A percentile compares a stretch with the other conserved stretches of the same genome.
Conservation (phyloP, 2,888 invertebrate genomes). For the Phyto melanocephala region DNA sequence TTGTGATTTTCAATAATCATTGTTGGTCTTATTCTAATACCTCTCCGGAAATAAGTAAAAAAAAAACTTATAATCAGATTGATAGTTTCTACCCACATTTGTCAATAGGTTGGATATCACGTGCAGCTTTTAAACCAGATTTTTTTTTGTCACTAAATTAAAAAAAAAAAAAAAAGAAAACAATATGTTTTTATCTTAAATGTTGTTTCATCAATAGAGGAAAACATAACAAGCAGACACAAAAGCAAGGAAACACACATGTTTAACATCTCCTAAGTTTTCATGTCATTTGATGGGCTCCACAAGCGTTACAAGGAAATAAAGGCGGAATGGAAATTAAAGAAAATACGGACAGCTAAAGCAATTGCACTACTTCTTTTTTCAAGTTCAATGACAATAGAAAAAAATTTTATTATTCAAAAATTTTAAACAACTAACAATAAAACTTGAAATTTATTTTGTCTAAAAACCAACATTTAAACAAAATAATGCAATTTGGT, state of each 20-base stretch:
- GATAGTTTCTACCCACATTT: too few species aligned
- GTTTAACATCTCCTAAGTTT: not conserved
- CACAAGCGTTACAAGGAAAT: not conserved
- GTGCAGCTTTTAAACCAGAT: not conserved
- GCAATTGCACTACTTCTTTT: constrained; percentile 1
- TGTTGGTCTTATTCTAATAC: too few species aligned
- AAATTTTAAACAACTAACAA: not conserved
- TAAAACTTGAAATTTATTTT: not conserved
- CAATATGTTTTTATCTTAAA: not conserved
- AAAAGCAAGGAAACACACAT: not conserved
- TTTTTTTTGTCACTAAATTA: not conserved
- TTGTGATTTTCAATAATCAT: too few species aligned
- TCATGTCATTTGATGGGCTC: not conserved
- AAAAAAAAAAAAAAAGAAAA: not conserved
- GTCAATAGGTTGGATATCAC: not conserved
- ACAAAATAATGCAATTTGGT: not conserved
- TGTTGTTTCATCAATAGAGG: not conserved
- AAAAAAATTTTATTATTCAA: not conserved
- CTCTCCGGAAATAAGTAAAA: too few species aligned
- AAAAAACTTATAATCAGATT: too few species aligned
- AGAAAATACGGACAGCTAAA: not conserved
- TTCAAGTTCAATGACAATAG: constrained; percentile 57
- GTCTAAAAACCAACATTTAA: not conserved
- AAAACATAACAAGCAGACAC: not conserved
- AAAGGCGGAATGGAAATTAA: not conserved